Percentiles rank a stretch among this genome's conserved stretches.
phyloP scores from a whole-genome alignment of 2,888 invertebrate species.

The Noctua pronuba region DNA sequence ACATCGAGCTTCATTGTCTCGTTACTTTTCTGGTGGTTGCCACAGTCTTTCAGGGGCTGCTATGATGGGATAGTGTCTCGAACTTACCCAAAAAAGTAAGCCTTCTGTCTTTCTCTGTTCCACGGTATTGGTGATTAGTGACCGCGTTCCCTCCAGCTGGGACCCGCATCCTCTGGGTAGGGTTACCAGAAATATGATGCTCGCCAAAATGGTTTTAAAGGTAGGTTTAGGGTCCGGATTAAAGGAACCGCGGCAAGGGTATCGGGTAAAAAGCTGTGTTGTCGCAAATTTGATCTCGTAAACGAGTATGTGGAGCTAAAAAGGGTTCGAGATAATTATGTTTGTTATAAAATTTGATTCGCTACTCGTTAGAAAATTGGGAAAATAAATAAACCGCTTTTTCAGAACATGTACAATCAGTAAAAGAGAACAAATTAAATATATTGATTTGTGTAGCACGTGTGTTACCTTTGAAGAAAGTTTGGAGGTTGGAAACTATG shows the following conservation, averaged over 20 bases:
- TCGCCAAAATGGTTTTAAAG: conserved; percentile 50
- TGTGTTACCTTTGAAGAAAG: background rate
- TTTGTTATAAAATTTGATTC: conserved; percentile 11
- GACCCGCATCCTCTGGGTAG: conserved; percentile 17
- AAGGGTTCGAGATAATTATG: conserved; percentile 32
- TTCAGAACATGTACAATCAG: background rate
- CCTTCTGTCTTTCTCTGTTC: conserved; percentile 16
- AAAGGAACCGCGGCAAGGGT: conserved; percentile 33
- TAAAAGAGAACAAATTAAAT: background rate
- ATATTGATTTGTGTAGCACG: background rate
- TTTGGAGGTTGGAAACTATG: background rate
- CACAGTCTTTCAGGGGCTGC: too few relatives aligned
- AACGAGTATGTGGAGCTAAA: conserved; percentile 32
- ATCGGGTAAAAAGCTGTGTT: conserved; percentile 52
- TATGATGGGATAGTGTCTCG: too few relatives aligned
- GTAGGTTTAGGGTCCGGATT: conserved; percentile 45
- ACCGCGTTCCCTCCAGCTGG: conserved; percentile 43
- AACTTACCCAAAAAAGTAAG: too few relatives aligned
- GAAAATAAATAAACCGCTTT: background rate
- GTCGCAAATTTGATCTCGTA: conserved; percentile 41
- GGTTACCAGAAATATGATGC: conserved; percentile 57
- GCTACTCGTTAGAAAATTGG: conserved; percentile 8
- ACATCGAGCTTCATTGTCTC: background rate
- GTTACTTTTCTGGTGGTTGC: background rate
- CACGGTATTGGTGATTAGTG: conserved; percentile 59